phyloP scores from a whole-genome alignment of 2,113 vertebrate species.

The Spilogale gracilis region DNA sequence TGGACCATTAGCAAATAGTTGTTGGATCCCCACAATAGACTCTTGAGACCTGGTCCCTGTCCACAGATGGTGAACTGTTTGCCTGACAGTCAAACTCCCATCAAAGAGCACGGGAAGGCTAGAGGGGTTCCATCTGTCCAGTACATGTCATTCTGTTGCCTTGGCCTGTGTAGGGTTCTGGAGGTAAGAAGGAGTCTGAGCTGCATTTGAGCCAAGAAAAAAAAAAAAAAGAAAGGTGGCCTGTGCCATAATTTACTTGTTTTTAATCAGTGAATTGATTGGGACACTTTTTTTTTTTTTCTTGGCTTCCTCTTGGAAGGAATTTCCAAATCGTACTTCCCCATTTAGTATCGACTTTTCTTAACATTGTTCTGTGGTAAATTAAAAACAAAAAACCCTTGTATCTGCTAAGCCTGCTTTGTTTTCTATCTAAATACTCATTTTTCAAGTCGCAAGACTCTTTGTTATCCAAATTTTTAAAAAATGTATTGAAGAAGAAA shows the following conservation, averaged over 20 bases:
- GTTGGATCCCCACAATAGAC: not conserved
- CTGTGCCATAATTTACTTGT: not conserved
- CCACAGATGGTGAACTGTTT: not conserved
- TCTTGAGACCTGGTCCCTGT: not conserved
- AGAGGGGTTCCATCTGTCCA: not conserved
- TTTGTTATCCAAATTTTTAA: slow-evolving; percentile 48
- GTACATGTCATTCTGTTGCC: not conserved
- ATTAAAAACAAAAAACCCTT: not conserved
- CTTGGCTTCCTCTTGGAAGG: not conserved
- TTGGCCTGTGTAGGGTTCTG: not conserved
- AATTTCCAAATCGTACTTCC: not conserved
- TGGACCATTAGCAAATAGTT: not conserved
- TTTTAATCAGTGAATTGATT: not conserved
- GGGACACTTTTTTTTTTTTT: not conserved
- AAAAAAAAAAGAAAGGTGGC: not conserved
- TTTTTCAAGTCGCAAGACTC: slow-evolving; percentile 73
- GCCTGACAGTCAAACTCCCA: not conserved
- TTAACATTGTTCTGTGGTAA: not conserved
- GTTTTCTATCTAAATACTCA: not conserved
- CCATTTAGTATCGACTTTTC: not conserved
- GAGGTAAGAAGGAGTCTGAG: not conserved
- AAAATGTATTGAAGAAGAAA: not conserved
- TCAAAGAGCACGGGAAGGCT: not conserved
- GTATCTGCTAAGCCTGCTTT: not conserved
- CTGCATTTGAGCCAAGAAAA: not conserved